A percentile compares a stretch with the other conserved stretches of the same genome.
Conservation (phyloP, 2,797 vertebrate genomes). For the Echiichthys vipera region DNA sequence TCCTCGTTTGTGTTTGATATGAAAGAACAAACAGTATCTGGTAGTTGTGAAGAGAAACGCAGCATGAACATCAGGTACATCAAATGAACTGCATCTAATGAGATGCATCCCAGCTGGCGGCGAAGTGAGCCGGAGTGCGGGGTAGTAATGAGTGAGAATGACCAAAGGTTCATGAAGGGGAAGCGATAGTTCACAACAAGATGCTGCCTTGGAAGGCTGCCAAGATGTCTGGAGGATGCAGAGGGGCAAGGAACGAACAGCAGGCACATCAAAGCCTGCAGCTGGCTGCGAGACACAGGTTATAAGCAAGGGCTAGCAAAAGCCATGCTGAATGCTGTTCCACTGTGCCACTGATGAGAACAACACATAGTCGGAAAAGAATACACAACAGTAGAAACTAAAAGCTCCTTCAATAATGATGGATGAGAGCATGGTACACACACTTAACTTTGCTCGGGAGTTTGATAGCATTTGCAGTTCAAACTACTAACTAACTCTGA, state of each 20-base stretch:
- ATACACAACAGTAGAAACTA: neutral
- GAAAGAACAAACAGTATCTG: slow-evolving; percentile 23
- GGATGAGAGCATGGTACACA: neutral
- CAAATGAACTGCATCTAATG: slow-evolving; percentile 57
- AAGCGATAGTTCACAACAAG: slow-evolving; percentile 31
- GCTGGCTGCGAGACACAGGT: slow-evolving; percentile 8
- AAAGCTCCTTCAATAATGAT: neutral
- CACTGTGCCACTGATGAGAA: neutral
- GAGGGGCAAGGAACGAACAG: slow-evolving; percentile 19
- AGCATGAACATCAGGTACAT: slow-evolving; percentile 65
- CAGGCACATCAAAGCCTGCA: slow-evolving; percentile 52
- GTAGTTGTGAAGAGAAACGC: slow-evolving; percentile 4
- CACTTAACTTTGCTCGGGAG: too few relatives aligned
- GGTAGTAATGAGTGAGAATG: slow-evolving; percentile 40
- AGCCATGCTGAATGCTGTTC: neutral
- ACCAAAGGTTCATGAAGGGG: slow-evolving; percentile 34
- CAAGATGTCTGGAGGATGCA: slow-evolving; percentile 45
- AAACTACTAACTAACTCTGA: too few relatives aligned
- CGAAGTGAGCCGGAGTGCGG: neutral
- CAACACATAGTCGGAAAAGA: neutral
- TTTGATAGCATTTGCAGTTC: too few relatives aligned
- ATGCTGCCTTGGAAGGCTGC: slow-evolving; percentile 43
- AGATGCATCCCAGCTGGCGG: slow-evolving; percentile 59
- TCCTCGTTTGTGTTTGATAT: slow-evolving; percentile 27
- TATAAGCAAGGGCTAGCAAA: neutral